Evolutionary conservation across 2,113 vertebrate species (phyloP).

Genomic region (Myanophis thanlyinensis): DNA sequence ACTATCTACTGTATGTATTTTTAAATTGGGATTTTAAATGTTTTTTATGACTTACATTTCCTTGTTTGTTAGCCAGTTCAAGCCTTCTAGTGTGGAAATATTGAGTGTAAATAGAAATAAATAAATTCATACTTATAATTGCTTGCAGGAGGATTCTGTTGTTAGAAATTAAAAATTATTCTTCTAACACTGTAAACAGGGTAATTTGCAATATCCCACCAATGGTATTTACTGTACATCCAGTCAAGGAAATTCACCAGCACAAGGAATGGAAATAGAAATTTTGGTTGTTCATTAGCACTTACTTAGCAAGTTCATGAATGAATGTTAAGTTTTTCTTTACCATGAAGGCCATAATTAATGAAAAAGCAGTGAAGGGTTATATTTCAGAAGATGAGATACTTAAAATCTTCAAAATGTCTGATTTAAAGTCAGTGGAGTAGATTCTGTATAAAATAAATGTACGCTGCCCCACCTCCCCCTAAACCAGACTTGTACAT

Average conservation of each 20-base stretch:
- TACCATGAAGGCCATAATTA: background rate
- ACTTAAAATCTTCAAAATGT: background rate
- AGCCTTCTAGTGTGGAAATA: background rate
- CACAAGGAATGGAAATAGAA: background rate
- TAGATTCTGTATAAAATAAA: background rate
- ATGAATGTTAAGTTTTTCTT: background rate
- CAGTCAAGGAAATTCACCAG: background rate
- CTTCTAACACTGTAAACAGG: background rate
- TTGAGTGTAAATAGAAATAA: background rate
- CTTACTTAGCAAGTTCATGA: background rate
- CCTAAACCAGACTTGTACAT: background rate
- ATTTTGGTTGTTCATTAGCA: background rate
- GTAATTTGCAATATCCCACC: background rate
- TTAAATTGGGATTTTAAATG: background rate
- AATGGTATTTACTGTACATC: no score
- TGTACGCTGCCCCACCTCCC: no score
- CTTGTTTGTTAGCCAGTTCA: background rate
- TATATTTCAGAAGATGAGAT: background rate
- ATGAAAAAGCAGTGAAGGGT: background rate
- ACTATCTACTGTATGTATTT: background rate
- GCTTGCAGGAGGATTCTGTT: background rate
- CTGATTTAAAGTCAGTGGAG: background rate
- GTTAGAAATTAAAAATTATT: background rate
- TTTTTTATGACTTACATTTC: background rate
- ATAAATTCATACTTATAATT: background rate